Conservation (phyloP, 2,888 invertebrate species). For the Xestia sexstrigata region DNA sequence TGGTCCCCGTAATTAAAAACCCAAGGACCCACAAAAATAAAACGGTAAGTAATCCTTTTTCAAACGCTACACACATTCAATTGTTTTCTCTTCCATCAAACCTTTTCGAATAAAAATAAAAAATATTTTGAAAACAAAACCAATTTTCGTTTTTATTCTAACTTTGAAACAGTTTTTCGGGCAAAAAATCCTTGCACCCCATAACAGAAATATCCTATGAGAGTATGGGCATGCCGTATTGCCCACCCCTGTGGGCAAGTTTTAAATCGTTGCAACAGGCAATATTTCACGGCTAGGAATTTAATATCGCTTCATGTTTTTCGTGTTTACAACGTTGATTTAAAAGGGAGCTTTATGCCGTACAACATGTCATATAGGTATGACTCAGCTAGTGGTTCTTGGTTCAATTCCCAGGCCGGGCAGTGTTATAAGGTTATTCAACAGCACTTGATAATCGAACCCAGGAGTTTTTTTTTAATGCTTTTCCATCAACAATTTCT, state of each 20-base stretch:
- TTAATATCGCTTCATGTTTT: slow-evolving; percentile 68
- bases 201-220: slow-evolving; percentile 24
- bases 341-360: slow-evolving; percentile 49
- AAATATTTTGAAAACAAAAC: slow-evolving; percentile 22
- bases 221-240: slow-evolving; percentile 8
- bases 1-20: neutral
- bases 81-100: slow-evolving; percentile 23
- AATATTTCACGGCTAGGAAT: slow-evolving; percentile 64
- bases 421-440: neutral
- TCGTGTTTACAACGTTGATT: slow-evolving; percentile 66
- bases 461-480: neutral
- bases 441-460: neutral
- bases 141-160: slow-evolving; percentile 20
- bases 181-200: neutral
- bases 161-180: slow-evolving; percentile 21
- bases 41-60: slow-evolving; percentile 8
- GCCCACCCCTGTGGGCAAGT: slow-evolving; percentile 49
- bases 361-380: neutral
- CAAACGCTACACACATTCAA: slow-evolving; percentile 12
- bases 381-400: too few relatives aligned
- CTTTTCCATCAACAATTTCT: neutral
- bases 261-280: slow-evolving; percentile 58
- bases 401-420: neutral
- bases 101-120: slow-evolving; percentile 5
- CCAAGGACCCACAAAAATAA: neutral